Evolutionary conservation across 2,797 vertebrate species (phyloP), one percentile per base, ranked within the genome.

Genomic region (Acestrorhynchus altus): DNA sequence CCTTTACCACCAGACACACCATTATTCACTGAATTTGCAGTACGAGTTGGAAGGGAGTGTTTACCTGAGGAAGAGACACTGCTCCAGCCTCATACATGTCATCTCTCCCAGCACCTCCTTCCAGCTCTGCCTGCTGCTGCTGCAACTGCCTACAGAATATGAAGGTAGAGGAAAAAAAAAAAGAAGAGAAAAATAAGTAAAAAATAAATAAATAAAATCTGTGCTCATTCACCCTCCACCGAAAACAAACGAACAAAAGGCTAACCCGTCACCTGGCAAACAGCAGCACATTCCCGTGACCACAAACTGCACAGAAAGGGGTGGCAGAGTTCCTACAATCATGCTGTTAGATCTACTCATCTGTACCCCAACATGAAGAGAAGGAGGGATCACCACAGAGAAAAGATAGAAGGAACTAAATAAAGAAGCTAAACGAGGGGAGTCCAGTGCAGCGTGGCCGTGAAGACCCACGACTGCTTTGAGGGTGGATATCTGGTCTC

Each of bases 81-180:
- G 87, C 89, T 78, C 84, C 90, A 0, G 86, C 20, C 57, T 93
- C 93, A 35, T 91, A 95, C 80, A 96, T 80, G 24, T 88, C 91
- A 7, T 98, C 97, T 89, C 96, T 93, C 18, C 91, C 90, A 1
- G 94, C 90, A 0, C 94, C 94, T 81, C 95, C 93, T 8, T 98
- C 96, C 59, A 97, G 78, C 76, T 97, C 96, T 0, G 94, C 82
- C 83, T 96, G 96, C 79, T 96, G 96, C 1, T 95, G 94, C 85
- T 95, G 96, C 3, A 94, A 78, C 83, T 96, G 96, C 89, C 98
- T 99, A 20, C 28, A 46, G 63, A 16, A 39, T 0, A 51, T 35
- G 49, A 20, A 64, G 16, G 61, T 82, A 81, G 42, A 83, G 82
- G 81, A 64, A 84, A 78, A 86, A 71, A 83, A 1, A 2, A 8